phyloP scores from a whole-genome alignment of 2,797 vertebrate species.

The Anisognathus igniventris region DNA sequence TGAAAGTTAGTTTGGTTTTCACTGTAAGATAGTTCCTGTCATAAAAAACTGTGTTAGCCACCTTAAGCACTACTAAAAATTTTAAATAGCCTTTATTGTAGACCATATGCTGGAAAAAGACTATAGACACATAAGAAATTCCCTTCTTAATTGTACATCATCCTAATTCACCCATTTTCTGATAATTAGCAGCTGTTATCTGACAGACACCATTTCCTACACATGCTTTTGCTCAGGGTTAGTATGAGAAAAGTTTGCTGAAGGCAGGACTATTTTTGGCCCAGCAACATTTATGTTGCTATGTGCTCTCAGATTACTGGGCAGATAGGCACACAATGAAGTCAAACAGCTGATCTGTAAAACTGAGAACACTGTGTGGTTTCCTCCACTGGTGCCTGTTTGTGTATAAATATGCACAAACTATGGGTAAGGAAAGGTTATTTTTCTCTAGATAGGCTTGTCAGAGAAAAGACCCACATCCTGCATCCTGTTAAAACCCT shows the following conservation, averaged over 20 bases:
- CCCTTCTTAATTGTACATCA: background rate
- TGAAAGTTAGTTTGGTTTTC: background rate
- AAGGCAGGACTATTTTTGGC: slow-evolving; percentile 69
- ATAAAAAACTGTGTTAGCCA: background rate
- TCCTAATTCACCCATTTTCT: slow-evolving; percentile 20
- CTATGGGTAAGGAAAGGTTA: slow-evolving; percentile 20
- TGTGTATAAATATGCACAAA: slow-evolving; percentile 25
- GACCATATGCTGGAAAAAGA: background rate
- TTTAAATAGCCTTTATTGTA: background rate
- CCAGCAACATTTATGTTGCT: slow-evolving; percentile 52
- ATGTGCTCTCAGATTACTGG: slow-evolving; percentile 67
- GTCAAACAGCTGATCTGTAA: slow-evolving; percentile 68
- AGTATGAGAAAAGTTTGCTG: slow-evolving; percentile 59
- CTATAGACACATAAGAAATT: background rate
- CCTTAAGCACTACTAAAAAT: background rate
- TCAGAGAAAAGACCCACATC: slow-evolving; percentile 34
- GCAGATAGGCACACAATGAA: slow-evolving; percentile 54
- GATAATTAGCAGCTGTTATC: slow-evolving; percentile 58
- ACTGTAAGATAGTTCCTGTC: background rate
- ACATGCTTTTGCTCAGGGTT: slow-evolving; percentile 40
- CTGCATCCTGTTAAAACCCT: slow-evolving; percentile 14
- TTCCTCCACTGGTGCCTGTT: slow-evolving; percentile 36
- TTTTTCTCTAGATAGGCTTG: background rate
- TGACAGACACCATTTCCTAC: slow-evolving; percentile 62
- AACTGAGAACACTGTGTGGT: slow-evolving; percentile 38